Conservation (phyloP, 2,888 invertebrate genomes). For the Copidosoma aretas region DNA sequence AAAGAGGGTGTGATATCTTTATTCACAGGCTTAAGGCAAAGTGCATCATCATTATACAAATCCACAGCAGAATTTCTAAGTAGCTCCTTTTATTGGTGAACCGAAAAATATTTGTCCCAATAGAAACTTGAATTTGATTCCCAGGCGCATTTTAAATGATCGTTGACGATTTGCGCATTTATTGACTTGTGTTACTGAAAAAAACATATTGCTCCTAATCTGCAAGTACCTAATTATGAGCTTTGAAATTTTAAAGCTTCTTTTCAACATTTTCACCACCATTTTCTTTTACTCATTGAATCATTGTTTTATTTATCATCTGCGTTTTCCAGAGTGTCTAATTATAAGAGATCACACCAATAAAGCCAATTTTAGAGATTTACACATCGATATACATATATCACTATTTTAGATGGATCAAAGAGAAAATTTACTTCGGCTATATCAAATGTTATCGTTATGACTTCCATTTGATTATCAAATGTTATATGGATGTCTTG, state of each 20-base stretch:
- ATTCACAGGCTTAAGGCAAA: slow-evolving; percentile 59
- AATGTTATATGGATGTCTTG: slow-evolving; percentile 31
- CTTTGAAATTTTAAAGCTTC: slow-evolving; percentile 22
- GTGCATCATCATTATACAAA: slow-evolving; percentile 59
- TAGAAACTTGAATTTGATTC: slow-evolving; percentile 28
- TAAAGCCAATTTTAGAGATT: slow-evolving; percentile 9
- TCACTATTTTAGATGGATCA: slow-evolving; percentile 26
- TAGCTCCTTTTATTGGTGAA: slow-evolving; percentile 61
- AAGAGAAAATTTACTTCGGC: slow-evolving; percentile 21
- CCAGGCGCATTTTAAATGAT: slow-evolving; percentile 30
- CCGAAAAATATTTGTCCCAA: slow-evolving; percentile 20
- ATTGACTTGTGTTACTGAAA: slow-evolving; percentile 25
- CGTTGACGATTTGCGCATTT: slow-evolving; percentile 31
- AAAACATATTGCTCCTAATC: slow-evolving; percentile 23
- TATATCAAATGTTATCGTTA: slow-evolving; percentile 34
- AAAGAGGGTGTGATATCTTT: slow-evolving; percentile 61
- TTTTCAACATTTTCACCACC: slow-evolving; percentile 8
- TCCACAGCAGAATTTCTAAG: slow-evolving; percentile 59
- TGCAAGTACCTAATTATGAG: slow-evolving; percentile 5
- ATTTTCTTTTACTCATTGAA: slow-evolving; percentile 31
- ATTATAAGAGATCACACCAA: no score
- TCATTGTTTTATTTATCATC: slow-evolving; percentile 25
- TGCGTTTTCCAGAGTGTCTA: slow-evolving; percentile 23
- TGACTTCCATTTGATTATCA: slow-evolving; percentile 35
- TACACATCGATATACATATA: slow-evolving; percentile 15